Percentiles rank a stretch among this genome's conserved stretches.
Evolutionary conservation across 2,797 vertebrate genomes (phyloP).

Genomic region (Phylloscopus collybita): DNA sequence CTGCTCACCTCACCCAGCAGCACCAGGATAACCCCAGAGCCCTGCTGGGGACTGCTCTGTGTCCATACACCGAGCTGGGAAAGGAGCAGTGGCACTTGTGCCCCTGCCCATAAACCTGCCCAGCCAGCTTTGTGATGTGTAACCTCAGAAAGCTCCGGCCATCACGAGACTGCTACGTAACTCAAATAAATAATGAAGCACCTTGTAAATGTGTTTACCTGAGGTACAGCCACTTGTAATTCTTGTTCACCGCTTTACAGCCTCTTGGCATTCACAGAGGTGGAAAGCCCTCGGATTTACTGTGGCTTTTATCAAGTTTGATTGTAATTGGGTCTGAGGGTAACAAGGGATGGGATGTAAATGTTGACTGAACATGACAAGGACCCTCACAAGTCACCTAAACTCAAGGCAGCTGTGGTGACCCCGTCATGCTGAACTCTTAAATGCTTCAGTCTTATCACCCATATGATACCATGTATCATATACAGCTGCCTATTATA

Average conservation of each 20-base stretch:
- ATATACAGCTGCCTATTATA: background rate
- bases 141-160: fast-evolving
- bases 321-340: background rate
- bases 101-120: background rate
- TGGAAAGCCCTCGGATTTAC: background rate
- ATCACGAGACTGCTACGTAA: fast-evolving
- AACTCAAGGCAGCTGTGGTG: background rate
- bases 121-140: fast-evolving
- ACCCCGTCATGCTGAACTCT: background rate
- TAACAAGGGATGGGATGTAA: background rate
- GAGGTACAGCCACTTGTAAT: background rate
- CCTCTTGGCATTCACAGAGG: background rate
- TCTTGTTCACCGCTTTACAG: background rate
- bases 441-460: background rate
- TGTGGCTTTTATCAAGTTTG: background rate
- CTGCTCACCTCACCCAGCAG: background rate
- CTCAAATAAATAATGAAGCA: background rate
- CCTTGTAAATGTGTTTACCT: background rate
- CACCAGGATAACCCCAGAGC: background rate
- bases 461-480: no score
- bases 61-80: fast-evolving
- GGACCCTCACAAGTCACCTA: background rate
- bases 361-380: background rate
- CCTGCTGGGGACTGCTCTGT: fast-evolving
- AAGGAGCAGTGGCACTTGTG: fast-evolving